These are phyloP conservation scores for Saccopteryx bilineata DNA, from an alignment of 2,113 vertebrate species.

Conservation along the genomic window DNA sequence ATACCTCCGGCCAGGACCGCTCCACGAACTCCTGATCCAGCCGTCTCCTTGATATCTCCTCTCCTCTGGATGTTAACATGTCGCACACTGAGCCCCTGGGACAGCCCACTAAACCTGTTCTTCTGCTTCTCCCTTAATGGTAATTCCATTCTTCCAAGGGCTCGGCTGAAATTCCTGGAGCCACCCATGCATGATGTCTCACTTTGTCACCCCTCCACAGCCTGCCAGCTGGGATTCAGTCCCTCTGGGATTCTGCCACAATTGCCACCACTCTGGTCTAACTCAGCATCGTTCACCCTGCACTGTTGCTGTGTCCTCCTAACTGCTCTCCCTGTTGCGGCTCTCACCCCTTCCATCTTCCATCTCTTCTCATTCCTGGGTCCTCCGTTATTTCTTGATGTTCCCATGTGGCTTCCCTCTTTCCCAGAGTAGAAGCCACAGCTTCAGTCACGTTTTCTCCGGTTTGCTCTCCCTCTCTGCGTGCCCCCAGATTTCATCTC, in stretches of 20 bases:
- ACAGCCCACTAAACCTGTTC: background rate
- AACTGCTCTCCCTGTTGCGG: accelerated
- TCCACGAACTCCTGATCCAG: background rate
- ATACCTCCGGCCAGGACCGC: background rate
- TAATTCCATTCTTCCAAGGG: background rate
- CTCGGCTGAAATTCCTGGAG: background rate
- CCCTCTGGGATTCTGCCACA: accelerated
- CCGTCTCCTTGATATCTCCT: background rate
- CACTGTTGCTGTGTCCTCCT: accelerated
- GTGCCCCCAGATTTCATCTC: background rate
- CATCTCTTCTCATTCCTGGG: background rate
- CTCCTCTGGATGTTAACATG: background rate
- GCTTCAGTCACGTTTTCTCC: background rate
- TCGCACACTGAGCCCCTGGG: background rate
- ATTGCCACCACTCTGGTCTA: accelerated
- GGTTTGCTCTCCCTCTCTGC: background rate
- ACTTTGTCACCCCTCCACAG: background rate
- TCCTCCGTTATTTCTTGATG: background rate
- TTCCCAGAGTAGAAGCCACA: background rate
- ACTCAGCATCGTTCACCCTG: accelerated
- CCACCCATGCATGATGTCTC: background rate
- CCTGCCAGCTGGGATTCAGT: background rate
- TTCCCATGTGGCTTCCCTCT: background rate
- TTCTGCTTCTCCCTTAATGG: background rate
- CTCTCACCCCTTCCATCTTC: background rate